Evolutionary conservation across 2,888 invertebrate species (phyloP).

Genomic region (Cephus pulcher): DNA sequence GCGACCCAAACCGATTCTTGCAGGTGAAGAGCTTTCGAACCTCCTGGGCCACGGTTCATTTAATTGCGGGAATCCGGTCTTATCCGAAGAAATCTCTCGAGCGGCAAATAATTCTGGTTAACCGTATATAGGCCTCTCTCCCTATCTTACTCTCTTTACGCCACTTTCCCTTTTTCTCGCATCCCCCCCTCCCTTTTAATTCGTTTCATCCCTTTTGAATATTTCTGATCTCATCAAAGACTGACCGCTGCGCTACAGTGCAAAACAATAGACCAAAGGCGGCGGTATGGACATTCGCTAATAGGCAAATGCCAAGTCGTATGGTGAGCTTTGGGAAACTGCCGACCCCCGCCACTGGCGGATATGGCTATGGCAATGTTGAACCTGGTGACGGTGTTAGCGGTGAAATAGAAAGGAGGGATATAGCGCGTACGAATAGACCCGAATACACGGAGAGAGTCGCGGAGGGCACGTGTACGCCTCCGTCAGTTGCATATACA

Average conservation of each 20-base stretch:
- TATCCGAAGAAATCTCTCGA: conserved; percentile 38
- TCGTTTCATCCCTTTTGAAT: neutral
- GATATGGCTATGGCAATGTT: neutral
- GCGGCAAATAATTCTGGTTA: conserved; percentile 20
- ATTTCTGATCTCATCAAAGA: neutral
- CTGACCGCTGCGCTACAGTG: neutral
- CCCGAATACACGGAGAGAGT: neutral
- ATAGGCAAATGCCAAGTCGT: neutral
- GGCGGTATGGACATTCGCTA: neutral
- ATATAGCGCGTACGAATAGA: neutral
- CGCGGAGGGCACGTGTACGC: conserved; percentile 1
- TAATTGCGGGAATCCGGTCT: conserved; percentile 57
- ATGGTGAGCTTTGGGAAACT: neutral
- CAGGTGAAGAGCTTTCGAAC: conserved; percentile 52
- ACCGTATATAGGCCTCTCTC: neutral
- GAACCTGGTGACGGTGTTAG: conserved; percentile 20
- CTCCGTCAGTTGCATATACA: conserved; percentile 12
- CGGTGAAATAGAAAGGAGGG: conserved; percentile 18
- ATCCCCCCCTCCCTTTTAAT: neutral
- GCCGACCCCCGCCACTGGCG: neutral
- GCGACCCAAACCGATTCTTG: conserved; percentile 55
- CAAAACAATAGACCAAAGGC: neutral
- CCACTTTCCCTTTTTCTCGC: neutral
- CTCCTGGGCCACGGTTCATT: conserved; percentile 58
- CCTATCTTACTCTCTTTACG: neutral